A percentile compares a stretch with the other conserved stretches of the same genome.
Conservation (phyloP, 2,113 vertebrate genomes). For the Halichoerus grypus region DNA sequence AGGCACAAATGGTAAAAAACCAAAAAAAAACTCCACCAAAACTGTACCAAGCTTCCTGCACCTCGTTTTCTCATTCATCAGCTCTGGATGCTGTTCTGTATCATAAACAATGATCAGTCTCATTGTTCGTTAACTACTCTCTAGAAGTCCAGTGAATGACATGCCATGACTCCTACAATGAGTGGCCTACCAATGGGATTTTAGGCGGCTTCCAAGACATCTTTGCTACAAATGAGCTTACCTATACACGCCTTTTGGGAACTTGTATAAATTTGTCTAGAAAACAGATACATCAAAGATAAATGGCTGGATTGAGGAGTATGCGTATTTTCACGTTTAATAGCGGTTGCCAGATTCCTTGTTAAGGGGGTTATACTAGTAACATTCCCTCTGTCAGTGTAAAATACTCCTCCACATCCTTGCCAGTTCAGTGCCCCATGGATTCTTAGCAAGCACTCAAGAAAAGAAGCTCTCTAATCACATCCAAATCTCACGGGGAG, state of each 20-base stretch:
- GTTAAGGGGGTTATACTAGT: not conserved
- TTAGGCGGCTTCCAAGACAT: not conserved
- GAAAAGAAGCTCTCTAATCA: not conserved
- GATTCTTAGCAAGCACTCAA: not conserved
- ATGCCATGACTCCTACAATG: not conserved
- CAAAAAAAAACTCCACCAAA: not conserved
- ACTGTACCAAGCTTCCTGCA: rapidly evolving
- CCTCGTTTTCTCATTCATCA: not conserved
- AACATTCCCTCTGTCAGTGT: not conserved
- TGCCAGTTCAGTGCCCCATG: not conserved
- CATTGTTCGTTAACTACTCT: not conserved
- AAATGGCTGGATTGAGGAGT: not conserved
- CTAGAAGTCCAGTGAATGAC: not conserved
- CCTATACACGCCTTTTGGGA: not conserved
- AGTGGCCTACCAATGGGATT: not conserved
- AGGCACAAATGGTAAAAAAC: not conserved
- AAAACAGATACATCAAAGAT: constrained; percentile 25
- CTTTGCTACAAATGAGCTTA: not conserved
- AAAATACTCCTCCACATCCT: not conserved
- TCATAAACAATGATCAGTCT: not conserved
- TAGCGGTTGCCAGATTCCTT: not conserved
- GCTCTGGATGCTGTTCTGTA: not conserved
- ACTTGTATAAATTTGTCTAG: not conserved
- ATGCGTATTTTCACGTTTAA: not conserved
- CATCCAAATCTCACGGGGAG: not conserved